Evolutionary conservation across 2,113 vertebrate species (phyloP), one percentile per base, ranked within the genome.

Genomic region (Glaucidium brasilianum): DNA sequence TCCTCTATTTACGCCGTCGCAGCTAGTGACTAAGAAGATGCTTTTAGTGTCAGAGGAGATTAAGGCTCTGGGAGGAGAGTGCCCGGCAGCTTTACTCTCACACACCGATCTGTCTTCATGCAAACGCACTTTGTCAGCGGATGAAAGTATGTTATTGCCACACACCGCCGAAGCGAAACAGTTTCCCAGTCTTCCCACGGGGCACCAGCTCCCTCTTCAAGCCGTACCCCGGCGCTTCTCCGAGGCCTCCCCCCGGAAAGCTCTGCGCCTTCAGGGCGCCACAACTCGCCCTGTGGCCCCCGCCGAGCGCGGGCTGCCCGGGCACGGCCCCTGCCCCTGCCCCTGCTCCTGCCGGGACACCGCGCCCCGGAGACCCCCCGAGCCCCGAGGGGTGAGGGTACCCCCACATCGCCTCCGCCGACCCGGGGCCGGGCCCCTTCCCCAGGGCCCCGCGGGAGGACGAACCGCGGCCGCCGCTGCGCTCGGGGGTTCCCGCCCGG

Each of bases 41-140:
- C 79, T 92, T 80, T 95, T 43, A 82, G 83, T 82, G 81, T 60
- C 90, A 94, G 53, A 49, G 59, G 76, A 88, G 85, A 96, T 67
- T 53, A 94, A 91, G 84, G 82, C 71, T 91, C 66, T 35, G 78
- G 47, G 49, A 93, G 62, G 25, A 90, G 81, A 84, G 85, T 2
- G 83, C 90, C 92, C 55, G 53, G 81, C 73, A 94, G 84, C 92
- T 68, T 63, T 60, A 53, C 90, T 47, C 86, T 59, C 69, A 12
- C 81, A 15, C 63, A 41, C 89, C 10, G 32, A 35, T n/a, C 84
- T 7, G 58, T 37, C 84, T 67, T 74, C 79, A 30, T 3, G 35
- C 87, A 56, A 80, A 77, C 22, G 56, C 76, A 58, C 91, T 92
- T 91, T 15, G 83, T 10, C 37, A 32, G 62, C 32, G 6, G 52